These are phyloP conservation scores for Drosophila algonquin DNA, from an alignment of 2,888 invertebrate species.

Conservation along the genomic window DNA sequence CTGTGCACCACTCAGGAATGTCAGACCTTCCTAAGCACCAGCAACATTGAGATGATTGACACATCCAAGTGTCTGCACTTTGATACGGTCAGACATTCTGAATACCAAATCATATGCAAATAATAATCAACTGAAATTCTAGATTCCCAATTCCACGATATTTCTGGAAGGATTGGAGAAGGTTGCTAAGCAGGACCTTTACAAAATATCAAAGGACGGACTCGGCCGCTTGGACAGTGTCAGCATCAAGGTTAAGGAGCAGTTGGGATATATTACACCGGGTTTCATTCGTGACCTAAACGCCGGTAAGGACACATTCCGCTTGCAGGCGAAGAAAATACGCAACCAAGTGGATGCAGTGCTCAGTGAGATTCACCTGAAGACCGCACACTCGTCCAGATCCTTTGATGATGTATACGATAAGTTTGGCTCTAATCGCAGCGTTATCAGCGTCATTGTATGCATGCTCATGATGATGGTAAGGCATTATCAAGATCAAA, in stretches of 20 bases:
- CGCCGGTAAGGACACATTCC: conserved; percentile 47
- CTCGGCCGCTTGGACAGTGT: conserved; percentile 44
- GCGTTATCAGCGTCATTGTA: conserved; percentile 51
- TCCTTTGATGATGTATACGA: conserved; percentile 62
- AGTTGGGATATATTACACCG: conserved; percentile 47
- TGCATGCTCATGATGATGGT: conserved; percentile 58
- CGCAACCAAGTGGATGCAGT: conserved; percentile 58
- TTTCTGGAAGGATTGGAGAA: conserved; percentile 40
- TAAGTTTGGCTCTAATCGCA: conserved; percentile 58
- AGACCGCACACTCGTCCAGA: conserved; percentile 41
- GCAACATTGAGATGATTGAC: conserved; percentile 55
- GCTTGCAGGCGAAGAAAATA: conserved; percentile 43
- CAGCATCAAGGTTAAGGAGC: conserved; percentile 35
- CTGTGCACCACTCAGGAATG: conserved; percentile 56
- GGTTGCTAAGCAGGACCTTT: conserved; percentile 16
- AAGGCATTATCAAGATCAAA: conserved; percentile 1
- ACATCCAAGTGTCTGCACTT: conserved; percentile 57
- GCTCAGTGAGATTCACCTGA: conserved; percentile 52
- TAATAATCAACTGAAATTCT: neutral
- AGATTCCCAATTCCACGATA: conserved; percentile 49
- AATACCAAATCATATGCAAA: neutral
- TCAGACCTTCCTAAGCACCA: conserved; percentile 54
- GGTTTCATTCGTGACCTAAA: conserved; percentile 50
- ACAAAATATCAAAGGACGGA: conserved; percentile 18
- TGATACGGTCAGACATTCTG: conserved; percentile 40